A percentile compares a stretch with the other conserved stretches of the same genome.
Conservation (phyloP, 2,113 vertebrate species). For the Terrapene triunguis region DNA sequence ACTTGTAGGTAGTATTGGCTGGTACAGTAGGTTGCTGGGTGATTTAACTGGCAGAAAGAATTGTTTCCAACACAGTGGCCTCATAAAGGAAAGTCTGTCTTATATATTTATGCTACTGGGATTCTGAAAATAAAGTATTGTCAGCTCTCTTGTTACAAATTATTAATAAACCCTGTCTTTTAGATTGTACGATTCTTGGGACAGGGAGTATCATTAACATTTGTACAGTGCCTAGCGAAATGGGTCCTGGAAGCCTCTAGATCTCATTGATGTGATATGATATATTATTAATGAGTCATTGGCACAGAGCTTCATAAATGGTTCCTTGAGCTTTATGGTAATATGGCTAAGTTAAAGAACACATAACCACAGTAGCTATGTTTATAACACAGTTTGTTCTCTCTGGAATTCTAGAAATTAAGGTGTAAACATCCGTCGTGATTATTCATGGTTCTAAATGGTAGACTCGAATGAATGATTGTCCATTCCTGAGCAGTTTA, state of each 20-base stretch:
- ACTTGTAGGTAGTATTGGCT: neutral
- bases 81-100: constrained; percentile 2
- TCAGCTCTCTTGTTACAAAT: neutral
- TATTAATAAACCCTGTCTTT: neutral
- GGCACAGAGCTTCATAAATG: neutral
- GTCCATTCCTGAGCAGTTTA: neutral
- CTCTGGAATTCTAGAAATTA: constrained; percentile 11
- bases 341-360: neutral
- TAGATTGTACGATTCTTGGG: neutral
- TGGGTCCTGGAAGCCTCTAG: neutral
- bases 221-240: neutral
- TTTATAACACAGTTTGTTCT: neutral
- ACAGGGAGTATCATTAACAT: neutral
- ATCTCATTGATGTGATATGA: neutral
- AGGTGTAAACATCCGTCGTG: constrained; percentile 13
- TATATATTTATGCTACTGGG: constrained; percentile 3
- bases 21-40: neutral
- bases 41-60: constrained; percentile 19
- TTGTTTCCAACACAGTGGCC: constrained; percentile 29
- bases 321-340: neutral
- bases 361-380: neutral
- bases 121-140: constrained; percentile 13
- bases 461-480: neutral
- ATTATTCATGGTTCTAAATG: constrained; percentile 14
- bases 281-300: neutral